Evolutionary conservation across 1,140 invertebrate species (phyloP).

Genomic region (Brachionus rotundiformis): DNA sequence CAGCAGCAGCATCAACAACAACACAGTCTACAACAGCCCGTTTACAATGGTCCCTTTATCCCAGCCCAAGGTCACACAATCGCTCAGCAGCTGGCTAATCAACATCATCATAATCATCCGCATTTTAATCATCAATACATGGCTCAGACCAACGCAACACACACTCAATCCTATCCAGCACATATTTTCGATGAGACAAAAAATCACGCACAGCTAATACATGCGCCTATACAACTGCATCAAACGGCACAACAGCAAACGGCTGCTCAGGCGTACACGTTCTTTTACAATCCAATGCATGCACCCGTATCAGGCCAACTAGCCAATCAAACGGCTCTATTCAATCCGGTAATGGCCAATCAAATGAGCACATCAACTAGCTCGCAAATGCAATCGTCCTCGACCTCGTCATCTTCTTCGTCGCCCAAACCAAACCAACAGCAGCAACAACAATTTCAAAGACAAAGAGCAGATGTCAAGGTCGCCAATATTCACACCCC

Average conservation of each 20-base stretch:
- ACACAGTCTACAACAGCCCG: background rate
- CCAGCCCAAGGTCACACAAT: too few species aligned
- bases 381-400: background rate
- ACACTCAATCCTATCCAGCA: background rate
- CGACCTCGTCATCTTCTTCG: background rate
- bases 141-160: too few species aligned
- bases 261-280: background rate
- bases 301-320: background rate
- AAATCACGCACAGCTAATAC: background rate
- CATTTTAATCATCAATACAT: too few species aligned
- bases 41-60: too few species aligned
- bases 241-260: background rate
- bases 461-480: background rate
- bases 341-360: background rate
- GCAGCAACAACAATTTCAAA: background rate
- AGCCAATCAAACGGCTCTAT: background rate
- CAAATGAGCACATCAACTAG: background rate
- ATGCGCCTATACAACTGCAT: background rate
- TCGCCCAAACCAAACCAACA: slow-evolving; percentile 6
- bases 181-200: background rate
- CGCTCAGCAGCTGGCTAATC: too few species aligned
- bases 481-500: background rate
- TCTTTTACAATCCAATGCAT: background rate
- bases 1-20: too few species aligned
- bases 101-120: too few species aligned